Base-by-base conservation (phyloP, 2,113 vertebrate genomes). In the Elgaria multicarinata region DNA sequence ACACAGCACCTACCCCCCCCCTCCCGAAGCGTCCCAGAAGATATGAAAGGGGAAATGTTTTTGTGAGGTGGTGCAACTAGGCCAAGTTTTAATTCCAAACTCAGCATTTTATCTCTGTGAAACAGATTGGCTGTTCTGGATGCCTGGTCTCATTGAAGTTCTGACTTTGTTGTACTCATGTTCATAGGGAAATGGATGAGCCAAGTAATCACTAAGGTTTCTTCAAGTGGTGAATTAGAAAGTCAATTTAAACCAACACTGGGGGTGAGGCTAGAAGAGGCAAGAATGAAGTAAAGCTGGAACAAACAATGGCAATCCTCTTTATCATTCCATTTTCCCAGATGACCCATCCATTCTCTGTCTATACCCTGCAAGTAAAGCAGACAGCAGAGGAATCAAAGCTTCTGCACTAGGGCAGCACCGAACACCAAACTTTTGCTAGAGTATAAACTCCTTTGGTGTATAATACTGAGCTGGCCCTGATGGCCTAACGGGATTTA, bases 1-100 rank as follows among this genome's bases (percentile, higher is more conserved):
- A 4, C 12, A 0, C 36, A 42, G 58, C 8, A 1, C 0, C 53
- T n/a, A n/a, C n/a, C n/a, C n/a, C n/a, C n/a, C n/a, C n/a, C n/a
- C n/a, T n/a, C 4, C 36, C 39, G 69, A 33, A 50, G 39, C n/a
- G 0, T 0, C 0, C 3, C 53, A 39, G 13, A 39, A 42, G 7
- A 86, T n/a, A 74, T 33, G 26, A 64, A 76, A 86, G 64, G 10
- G 6, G 31, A 75, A 62, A 77, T 28, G 24, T 66, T 83, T 83
- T 81, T 64, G n/a, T 13, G 22, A 64, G 24, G 58, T 24, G 18
- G 58, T 36, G 55, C 24, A 64, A 44, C 36, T 31, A 26, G 75
- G 75, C 75, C 75, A 46, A 24, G 78, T 36, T 36, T 81, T 22
- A 81, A 53, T 71, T 85, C 66, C 46, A n/a, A 71, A 85, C 33